These are phyloP conservation scores for honey bee (Apis mellifera) DNA, from an alignment of 1,140 invertebrate genomes.

Conservation along the genomic window DNA sequence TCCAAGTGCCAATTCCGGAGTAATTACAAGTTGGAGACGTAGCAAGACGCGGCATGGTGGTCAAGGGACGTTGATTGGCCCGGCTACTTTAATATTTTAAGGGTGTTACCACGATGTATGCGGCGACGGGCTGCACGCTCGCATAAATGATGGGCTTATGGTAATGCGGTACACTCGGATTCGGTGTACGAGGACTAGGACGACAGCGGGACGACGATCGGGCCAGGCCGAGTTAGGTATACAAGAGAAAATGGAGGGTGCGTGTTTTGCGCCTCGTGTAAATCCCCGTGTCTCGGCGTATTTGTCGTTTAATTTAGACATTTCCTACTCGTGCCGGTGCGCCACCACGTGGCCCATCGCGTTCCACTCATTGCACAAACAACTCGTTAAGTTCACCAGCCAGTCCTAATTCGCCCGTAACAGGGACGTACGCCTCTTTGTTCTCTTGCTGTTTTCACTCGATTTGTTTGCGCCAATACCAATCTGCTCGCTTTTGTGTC, in stretches of 20 bases:
- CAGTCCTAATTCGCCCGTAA: conserved; percentile 54
- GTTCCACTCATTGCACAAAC: conserved; percentile 69
- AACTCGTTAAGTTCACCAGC: conserved; percentile 67
- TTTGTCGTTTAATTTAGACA: conserved; percentile 80
- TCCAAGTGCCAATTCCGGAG: conserved; percentile 54
- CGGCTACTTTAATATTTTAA: conserved; percentile 71
- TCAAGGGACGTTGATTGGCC: conserved; percentile 48
- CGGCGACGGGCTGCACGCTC: conserved; percentile 54
- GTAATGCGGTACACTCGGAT: conserved; percentile 64
- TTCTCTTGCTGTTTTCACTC: conserved; percentile 44
- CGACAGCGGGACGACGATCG: conserved; percentile 53
- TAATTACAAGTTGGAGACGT: conserved; percentile 66
- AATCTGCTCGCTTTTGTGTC: conserved; percentile 12
- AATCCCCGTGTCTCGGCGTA: conserved; percentile 77
- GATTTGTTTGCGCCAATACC: conserved; percentile 44
- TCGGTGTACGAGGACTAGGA: conserved; percentile 56
- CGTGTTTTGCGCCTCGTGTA: conserved; percentile 77
- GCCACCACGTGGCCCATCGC: conserved; percentile 65
- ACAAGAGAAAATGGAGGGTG: conserved; percentile 75
- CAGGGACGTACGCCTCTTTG: conserved; percentile 45
- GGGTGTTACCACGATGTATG: conserved; percentile 60
- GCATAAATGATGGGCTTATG: conserved; percentile 78
- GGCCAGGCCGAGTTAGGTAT: conserved; percentile 42
- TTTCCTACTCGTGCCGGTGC: conserved; percentile 70
- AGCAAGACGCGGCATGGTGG: conserved; percentile 37